These are phyloP conservation scores for Acomys russatus DNA, from an alignment of 2,797 vertebrate genomes.

Conservation along the genomic window DNA sequence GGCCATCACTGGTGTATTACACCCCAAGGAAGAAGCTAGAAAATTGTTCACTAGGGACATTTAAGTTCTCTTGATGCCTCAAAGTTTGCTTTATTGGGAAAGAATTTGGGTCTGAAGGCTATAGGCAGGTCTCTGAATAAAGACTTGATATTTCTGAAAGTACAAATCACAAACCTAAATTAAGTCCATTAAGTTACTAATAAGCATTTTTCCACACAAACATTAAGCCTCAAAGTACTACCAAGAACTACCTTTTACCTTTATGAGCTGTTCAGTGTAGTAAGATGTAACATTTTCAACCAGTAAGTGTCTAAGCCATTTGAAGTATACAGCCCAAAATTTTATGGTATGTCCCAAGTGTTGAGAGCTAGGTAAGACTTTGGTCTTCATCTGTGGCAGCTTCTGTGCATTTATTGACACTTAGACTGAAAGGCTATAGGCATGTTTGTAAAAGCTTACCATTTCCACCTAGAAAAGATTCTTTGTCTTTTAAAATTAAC, in stretches of 20 bases:
- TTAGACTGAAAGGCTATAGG: too few relatives aligned
- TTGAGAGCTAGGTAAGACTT: background rate
- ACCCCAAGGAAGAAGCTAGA: background rate
- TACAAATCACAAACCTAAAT: background rate
- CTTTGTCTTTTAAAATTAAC: background rate
- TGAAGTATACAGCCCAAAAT: background rate
- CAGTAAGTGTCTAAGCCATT: background rate
- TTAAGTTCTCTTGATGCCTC: background rate
- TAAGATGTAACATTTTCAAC: background rate
- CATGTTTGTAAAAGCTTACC: background rate
- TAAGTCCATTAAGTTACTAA: background rate
- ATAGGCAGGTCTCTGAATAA: background rate
- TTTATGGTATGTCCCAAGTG: too few relatives aligned
- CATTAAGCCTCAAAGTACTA: background rate
- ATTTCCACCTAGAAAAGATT: background rate
- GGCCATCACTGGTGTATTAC: background rate
- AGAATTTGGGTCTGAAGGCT: background rate
- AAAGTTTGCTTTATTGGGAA: background rate
- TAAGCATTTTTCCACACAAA: background rate
- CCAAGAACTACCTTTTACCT: background rate
- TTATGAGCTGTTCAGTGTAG: background rate
- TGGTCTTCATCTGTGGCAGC: background rate
- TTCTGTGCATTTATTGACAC: background rate
- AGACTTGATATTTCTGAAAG: background rate
- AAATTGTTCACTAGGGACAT: conserved; percentile 20